Evolutionary conservation across 2,113 vertebrate species (phyloP), one percentile per base, ranked within the genome.

Genomic region (Natator depressus): DNA sequence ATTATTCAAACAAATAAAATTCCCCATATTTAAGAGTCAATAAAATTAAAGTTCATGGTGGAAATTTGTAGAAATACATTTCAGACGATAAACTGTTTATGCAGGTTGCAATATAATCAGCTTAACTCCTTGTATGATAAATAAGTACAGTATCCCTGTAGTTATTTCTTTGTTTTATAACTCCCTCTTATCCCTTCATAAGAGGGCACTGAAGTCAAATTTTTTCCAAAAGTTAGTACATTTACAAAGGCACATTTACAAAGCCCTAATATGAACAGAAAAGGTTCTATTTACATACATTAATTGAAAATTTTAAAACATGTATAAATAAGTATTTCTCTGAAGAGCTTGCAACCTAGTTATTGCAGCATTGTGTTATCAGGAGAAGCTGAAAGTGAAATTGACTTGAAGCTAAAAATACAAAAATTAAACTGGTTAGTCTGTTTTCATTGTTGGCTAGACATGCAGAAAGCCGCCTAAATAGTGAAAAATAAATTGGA

Each of bases 281-380:
- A 27, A 47, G 25, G 42, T 27, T 46, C 38, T 76, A 47, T 76
- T 76, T 27, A 27, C n/a, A 46, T 76, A 76, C 75, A 76, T 42
- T 76, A 11, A 76, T 42, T 75, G 38, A 38, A 1, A 14, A 27
- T 76, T 47, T 76, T 3, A 19, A 76, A 75, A 46, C 16, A 65
- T n/a, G 46, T 46, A 46, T 76, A 47, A 13, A 46, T 76, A 76
- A 76, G 42, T 22, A 72, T 72, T 38, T 22, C 0, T 0, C 59
- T 14, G 51, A 83, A 79, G 55, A 0, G 0, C 20, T 59, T 35
- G 54, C 54, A 51, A 0, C 0, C 42, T 57, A 17, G 7, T 3
- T 35, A 11, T 38, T 92, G 85, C 53, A 31, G 19, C 3, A 7
- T 12, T 80, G 62, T 1, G 0, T 55, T 27, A 72, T 46, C 82